Percentiles rank a stretch among this genome's conserved stretches.
Conservation (phyloP, 2,888 invertebrate species). For the Orgyia antiqua region DNA sequence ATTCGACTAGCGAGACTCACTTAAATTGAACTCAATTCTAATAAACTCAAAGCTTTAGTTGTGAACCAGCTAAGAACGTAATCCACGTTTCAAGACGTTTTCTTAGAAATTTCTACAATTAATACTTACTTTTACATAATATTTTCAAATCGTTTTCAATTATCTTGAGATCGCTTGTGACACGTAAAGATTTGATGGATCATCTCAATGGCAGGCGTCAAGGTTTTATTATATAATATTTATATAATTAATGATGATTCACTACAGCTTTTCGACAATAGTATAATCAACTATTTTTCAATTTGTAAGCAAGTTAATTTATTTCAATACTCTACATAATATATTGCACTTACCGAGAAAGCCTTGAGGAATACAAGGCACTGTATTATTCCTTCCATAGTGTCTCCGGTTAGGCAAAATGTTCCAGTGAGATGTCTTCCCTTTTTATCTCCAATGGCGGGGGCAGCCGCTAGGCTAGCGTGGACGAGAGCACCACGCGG, state of each 20-base stretch:
- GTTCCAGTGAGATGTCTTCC: conserved; percentile 91
- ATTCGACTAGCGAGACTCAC: conserved; percentile 12
- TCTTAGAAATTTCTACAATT: conserved; percentile 33
- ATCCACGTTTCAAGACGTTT: conserved; percentile 25
- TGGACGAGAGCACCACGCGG: conserved; percentile 86
- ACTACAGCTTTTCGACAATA: no score
- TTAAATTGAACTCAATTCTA: conserved; percentile 37
- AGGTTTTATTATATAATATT: background rate
- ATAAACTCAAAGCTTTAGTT: conserved; percentile 26
- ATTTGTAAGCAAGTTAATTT: no score
- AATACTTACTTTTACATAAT: conserved; percentile 27
- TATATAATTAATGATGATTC: no score
- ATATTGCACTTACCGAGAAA: conserved; percentile 87
- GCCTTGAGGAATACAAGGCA: conserved; percentile 95
- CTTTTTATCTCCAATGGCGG: conserved; percentile 83
- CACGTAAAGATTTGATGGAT: conserved; percentile 12
- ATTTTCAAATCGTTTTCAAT: conserved; percentile 25
- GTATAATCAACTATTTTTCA: no score
- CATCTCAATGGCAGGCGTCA: background rate
- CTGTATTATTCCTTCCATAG: conserved; percentile 96
- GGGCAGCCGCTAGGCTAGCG: conserved; percentile 85
- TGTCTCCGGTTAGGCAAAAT: conserved; percentile 93
- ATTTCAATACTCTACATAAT: no score
- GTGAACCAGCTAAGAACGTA: conserved; percentile 17
- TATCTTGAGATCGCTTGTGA: conserved; percentile 22